phyloP scores from a whole-genome alignment of 2,888 invertebrate species.

The Netelia fuscicornis region DNA sequence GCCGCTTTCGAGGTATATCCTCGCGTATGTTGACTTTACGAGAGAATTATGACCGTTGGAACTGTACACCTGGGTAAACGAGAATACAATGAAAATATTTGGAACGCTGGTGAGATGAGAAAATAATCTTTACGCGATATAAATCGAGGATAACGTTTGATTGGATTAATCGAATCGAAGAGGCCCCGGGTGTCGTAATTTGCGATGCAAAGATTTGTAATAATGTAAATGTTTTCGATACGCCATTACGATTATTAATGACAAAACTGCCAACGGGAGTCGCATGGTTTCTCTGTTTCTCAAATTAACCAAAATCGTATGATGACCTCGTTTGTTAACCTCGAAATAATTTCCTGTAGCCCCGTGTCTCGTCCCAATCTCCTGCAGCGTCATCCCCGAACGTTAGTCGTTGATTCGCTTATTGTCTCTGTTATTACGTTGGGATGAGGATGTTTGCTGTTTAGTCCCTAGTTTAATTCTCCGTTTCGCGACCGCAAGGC shows the following conservation, averaged over 20 bases:
- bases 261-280: background rate
- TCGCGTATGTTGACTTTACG: background rate
- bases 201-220: background rate
- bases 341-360: slow-evolving; percentile 26
- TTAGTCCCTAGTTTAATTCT: slow-evolving; percentile 16
- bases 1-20: background rate
- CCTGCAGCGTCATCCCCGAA: background rate
- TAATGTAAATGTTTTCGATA: background rate
- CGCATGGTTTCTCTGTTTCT: slow-evolving; percentile 1
- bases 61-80: background rate
- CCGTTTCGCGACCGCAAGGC: slow-evolving; percentile 23
- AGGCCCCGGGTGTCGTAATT: background rate
- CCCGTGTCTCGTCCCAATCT: background rate
- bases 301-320: slow-evolving; percentile 36
- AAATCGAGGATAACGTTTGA: too few relatives aligned
- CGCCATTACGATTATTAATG: background rate
- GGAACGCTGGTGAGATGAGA: background rate
- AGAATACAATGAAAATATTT: background rate
- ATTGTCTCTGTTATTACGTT: slow-evolving; percentile 11
- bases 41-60: background rate
- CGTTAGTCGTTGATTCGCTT: slow-evolving; percentile 26
- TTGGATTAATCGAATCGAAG: too few relatives aligned
- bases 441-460: slow-evolving; percentile 33
- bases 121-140: background rate
- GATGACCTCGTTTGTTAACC: background rate